These are phyloP conservation scores for Eupithecia abbreviata DNA, from an alignment of 2,888 invertebrate genomes.

Conservation along the genomic window DNA sequence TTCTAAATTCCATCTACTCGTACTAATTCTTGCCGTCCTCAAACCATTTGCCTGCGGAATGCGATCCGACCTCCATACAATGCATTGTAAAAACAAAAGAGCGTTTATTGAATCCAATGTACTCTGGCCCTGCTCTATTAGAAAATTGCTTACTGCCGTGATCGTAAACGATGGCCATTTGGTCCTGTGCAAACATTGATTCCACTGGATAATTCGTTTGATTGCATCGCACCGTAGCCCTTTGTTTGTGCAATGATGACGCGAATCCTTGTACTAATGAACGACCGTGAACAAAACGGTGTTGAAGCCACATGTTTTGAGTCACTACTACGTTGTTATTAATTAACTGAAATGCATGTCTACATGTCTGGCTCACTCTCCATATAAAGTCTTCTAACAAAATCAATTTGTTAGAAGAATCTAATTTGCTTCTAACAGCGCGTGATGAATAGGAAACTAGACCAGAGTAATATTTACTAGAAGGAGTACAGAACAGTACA, in stretches of 20 bases:
- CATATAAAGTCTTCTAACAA: neutral
- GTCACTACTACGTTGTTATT: constrained; percentile 9
- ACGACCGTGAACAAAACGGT: constrained; percentile 19
- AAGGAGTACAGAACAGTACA: no score
- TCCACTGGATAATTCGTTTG: constrained; percentile 44
- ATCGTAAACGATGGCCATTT: constrained; percentile 46
- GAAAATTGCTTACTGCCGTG: constrained; percentile 53
- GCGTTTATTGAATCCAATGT: constrained; percentile 43
- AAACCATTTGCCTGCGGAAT: constrained; percentile 13
- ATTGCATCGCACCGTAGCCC: constrained; percentile 43
- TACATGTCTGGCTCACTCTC: neutral
- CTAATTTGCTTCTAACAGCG: neutral
- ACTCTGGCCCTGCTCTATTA: constrained; percentile 44
- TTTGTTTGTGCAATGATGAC: constrained; percentile 45
- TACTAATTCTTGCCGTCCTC: neutral
- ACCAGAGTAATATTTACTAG: neutral
- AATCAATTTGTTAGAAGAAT: neutral
- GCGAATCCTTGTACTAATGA: constrained; percentile 35
- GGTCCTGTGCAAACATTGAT: constrained; percentile 54
- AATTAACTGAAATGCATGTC: neutral
- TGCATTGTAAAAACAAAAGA: constrained; percentile 34
- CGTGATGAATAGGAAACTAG: neutral
- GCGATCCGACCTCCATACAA: constrained; percentile 18
- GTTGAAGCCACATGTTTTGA: constrained; percentile 19
- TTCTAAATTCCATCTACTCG: neutral